phyloP scores from a whole-genome alignment of 2,113 vertebrate species.

The Paramormyrops kingsleyae region DNA sequence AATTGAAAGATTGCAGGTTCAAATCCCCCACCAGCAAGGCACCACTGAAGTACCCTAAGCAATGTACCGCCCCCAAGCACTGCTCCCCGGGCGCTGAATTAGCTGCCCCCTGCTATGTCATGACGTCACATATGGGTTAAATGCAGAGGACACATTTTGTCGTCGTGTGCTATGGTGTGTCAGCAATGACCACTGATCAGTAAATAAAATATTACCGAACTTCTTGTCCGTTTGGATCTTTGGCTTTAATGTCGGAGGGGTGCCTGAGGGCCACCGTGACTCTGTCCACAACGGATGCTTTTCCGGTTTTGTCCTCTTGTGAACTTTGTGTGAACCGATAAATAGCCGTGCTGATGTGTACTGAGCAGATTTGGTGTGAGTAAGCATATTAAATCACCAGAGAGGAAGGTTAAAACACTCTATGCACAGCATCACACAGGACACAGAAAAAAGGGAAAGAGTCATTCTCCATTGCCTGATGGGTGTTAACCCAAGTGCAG shows the following conservation, averaged over 20 bases:
- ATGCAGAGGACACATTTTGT: too few species aligned
- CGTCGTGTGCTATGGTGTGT: too few species aligned
- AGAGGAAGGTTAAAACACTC: not conserved
- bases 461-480: not conserved
- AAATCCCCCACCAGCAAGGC: too few species aligned
- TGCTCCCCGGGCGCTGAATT: too few species aligned
- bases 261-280: not conserved
- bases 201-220: not conserved
- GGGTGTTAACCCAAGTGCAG: not conserved
- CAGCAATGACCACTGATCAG: too few species aligned
- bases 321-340: not conserved
- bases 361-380: not conserved
- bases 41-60: too few species aligned
- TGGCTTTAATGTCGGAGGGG: not conserved
- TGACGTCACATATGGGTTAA: too few species aligned
- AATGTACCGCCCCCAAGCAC: too few species aligned
- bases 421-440: not conserved
- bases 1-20: too few species aligned
- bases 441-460: not conserved
- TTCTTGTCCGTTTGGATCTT: not conserved
- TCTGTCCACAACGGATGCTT: not conserved
- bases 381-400: slow-evolving; percentile 9
- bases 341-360: not conserved
- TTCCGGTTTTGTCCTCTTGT: not conserved
- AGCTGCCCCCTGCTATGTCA: too few species aligned